phyloP scores from a whole-genome alignment of 2,113 vertebrate genomes.

The Microtus richardsoni region DNA sequence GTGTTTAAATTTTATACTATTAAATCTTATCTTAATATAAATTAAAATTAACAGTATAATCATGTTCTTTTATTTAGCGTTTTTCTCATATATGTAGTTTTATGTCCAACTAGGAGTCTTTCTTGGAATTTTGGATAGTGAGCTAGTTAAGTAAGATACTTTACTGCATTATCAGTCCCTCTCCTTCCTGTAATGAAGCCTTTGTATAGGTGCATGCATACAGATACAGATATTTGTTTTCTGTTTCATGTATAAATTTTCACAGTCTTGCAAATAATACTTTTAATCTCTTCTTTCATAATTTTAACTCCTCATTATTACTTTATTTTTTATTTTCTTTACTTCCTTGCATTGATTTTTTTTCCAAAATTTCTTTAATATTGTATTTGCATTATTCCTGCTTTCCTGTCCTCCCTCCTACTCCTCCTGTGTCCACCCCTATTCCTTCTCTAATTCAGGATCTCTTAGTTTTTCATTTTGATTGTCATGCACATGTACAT shows the following conservation, averaged over 20 bases:
- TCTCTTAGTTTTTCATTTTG: not conserved
- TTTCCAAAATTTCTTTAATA: not conserved
- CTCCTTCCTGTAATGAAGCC: not conserved
- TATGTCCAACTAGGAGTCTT: not conserved
- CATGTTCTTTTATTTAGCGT: not conserved
- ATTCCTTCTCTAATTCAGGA: not conserved
- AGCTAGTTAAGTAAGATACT: not conserved
- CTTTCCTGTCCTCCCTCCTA: not conserved
- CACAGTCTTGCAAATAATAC: not conserved
- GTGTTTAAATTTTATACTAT: not conserved
- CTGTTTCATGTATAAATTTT: not conserved
- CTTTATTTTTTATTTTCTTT: not conserved
- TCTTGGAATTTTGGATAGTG: not conserved
- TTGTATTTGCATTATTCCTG: not conserved
- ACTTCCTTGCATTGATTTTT: not conserved
- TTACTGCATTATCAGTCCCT: not conserved
- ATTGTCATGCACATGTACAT: not conserved
- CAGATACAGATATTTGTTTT: not conserved
- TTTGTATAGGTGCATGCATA: not conserved
- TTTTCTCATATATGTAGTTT: not conserved
- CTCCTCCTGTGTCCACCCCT: not conserved
- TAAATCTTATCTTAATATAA: not conserved
- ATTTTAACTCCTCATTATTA: not conserved
- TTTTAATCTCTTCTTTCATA: not conserved
- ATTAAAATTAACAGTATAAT: not conserved